A percentile compares a stretch with the other conserved stretches of the same genome.
These are phyloP conservation scores for Heliconius sara DNA, from an alignment of 2,888 invertebrate species.

Conservation along the genomic window DNA sequence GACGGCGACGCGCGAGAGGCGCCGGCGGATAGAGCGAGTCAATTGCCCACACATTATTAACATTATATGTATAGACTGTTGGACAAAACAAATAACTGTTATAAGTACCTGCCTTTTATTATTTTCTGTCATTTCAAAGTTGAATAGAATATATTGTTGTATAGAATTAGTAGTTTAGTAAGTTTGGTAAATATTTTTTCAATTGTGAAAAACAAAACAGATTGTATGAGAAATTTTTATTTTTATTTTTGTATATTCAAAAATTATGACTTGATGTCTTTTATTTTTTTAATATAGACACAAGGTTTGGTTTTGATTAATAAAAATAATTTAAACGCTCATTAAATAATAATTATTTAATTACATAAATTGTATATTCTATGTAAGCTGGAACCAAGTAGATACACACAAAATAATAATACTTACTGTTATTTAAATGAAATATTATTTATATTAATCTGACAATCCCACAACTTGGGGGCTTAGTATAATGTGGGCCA, in stretches of 20 bases:
- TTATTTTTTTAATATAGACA: not conserved
- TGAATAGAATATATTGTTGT: not conserved
- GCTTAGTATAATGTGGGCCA: too few relatives aligned
- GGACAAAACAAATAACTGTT: slow-evolving; percentile 15
- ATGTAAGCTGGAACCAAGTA: too few relatives aligned
- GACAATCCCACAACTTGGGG: too few relatives aligned
- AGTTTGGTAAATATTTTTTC: not conserved
- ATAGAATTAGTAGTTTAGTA: not conserved
- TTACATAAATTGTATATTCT: not conserved
- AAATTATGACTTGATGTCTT: not conserved
- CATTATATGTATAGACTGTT: slow-evolving; percentile 9
- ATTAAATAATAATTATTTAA: not conserved
- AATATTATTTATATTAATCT: too few relatives aligned
- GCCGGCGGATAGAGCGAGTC: slow-evolving; percentile 23
- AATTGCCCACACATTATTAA: slow-evolving; percentile 22
- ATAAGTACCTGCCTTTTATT: slow-evolving; percentile 5
- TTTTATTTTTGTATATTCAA: not conserved
- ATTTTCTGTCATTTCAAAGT: not conserved
- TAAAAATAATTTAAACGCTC: not conserved
- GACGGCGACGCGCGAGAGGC: slow-evolving; percentile 33
- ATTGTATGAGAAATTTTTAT: not conserved
- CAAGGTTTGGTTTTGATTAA: not conserved
- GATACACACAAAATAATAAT: too few relatives aligned
- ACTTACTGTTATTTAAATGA: too few relatives aligned
- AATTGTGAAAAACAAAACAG: not conserved